Percentiles rank a stretch among this genome's conserved stretches.
phyloP scores from a whole-genome alignment of 2,113 vertebrate genomes.

The Tylochromis polylepis region DNA sequence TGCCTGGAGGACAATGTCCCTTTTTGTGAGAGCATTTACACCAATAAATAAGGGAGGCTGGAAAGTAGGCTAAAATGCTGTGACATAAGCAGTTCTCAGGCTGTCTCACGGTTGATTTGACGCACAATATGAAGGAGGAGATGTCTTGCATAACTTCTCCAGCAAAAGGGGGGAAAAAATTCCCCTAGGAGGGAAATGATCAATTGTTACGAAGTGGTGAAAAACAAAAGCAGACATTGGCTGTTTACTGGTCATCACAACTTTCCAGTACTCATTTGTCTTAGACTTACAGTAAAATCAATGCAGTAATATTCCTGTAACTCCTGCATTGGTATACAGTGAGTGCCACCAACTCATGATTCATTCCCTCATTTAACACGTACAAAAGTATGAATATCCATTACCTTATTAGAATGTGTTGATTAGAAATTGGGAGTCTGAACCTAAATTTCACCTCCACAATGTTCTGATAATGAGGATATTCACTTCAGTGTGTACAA shows the following conservation, averaged over 20 bases:
- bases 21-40: neutral
- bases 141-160: neutral
- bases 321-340: neutral
- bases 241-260: neutral
- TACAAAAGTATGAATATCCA: neutral
- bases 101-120: neutral
- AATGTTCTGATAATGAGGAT: neutral
- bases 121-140: neutral
- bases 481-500: neutral
- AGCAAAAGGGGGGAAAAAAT: neutral
- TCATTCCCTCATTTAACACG: neutral
- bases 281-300: neutral
- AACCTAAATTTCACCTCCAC: neutral
- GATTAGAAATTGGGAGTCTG: neutral
- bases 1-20: slow-evolving; percentile 16
- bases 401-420: neutral
- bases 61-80: neutral
- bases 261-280: neutral
- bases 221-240: neutral
- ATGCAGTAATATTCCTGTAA: neutral
- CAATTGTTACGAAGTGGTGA: neutral
- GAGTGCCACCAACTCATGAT: neutral
- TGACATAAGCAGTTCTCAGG: neutral
- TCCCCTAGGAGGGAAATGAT: neutral
- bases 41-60: neutral